These are phyloP conservation scores for Corvus hawaiiensis DNA, from an alignment of 2,113 vertebrate genomes.

Conservation along the genomic window DNA sequence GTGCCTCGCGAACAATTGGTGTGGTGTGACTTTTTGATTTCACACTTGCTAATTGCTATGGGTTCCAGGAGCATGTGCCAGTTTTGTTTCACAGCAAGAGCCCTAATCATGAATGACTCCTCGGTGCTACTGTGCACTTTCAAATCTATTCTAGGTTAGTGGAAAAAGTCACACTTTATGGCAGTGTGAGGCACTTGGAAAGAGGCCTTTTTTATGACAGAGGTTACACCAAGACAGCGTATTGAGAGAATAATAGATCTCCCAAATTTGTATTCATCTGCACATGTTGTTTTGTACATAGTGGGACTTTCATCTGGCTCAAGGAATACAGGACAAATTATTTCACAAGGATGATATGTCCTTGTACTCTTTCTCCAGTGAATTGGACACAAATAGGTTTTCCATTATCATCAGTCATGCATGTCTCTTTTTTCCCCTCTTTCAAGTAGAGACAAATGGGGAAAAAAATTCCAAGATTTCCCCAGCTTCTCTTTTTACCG, in stretches of 20 bases:
- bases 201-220: not conserved
- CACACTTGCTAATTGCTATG: not conserved
- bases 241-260: not conserved
- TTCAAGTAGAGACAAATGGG: not conserved
- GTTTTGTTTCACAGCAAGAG: slow-evolving; percentile 26
- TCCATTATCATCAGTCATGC: slow-evolving; percentile 23
- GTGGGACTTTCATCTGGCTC: slow-evolving; percentile 19
- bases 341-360: slow-evolving; percentile 35
- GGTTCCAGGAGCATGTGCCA: not conserved
- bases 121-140: not conserved
- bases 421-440: not conserved
- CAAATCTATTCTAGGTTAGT: not conserved
- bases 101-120: not conserved
- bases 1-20: not conserved
- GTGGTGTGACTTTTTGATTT: not conserved
- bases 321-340: slow-evolving; percentile 20
- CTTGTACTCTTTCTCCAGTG: slow-evolving; percentile 11
- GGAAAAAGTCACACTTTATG: not conserved
- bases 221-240: not conserved
- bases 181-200: not conserved
- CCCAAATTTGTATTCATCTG: slow-evolving; percentile 28
- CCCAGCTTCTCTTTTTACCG: not conserved
- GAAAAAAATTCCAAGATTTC: not conserved
- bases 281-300: not conserved
- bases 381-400: slow-evolving; percentile 17